A percentile compares a stretch with the other conserved stretches of the same genome.
Evolutionary conservation across 2,113 vertebrate genomes (phyloP).

Genomic region (Ovis canadensis): DNA sequence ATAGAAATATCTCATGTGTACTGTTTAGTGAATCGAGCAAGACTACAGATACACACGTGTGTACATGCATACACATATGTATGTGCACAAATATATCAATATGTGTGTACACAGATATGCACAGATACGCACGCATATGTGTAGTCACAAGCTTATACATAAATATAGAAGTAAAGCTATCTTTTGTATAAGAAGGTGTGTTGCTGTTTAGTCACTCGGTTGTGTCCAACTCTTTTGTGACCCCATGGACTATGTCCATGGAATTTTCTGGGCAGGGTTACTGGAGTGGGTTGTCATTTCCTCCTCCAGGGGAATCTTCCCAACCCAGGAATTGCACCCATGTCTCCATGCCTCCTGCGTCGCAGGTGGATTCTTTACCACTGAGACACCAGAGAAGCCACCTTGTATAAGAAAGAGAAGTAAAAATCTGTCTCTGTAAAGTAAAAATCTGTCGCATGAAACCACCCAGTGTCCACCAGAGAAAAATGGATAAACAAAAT

Average conservation of each 20-base stretch:
- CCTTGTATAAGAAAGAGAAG: background rate
- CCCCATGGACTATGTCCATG: background rate
- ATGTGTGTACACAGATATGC: accelerated
- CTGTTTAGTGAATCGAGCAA: background rate
- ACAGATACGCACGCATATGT: background rate
- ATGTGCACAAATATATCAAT: background rate
- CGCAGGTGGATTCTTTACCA: background rate
- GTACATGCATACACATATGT: no score
- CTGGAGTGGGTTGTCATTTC: background rate
- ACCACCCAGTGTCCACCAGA: background rate
- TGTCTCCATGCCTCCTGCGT: background rate
- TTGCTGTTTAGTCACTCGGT: background rate
- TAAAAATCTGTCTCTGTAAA: background rate
- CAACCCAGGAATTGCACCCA: background rate
- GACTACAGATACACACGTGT: accelerated
- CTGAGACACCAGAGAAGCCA: background rate
- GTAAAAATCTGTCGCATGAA: background rate
- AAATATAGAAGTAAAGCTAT: background rate
- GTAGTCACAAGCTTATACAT: background rate
- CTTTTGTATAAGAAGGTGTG: background rate
- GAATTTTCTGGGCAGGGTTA: background rate
- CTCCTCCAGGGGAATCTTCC: background rate
- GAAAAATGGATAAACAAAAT: background rate
- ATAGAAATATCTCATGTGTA: no score
- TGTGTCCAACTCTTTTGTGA: background rate